A percentile compares a stretch with the other conserved stretches of the same genome.
phyloP scores from a whole-genome alignment of 2,797 vertebrate species.

The Myripristis jacobus region DNA sequence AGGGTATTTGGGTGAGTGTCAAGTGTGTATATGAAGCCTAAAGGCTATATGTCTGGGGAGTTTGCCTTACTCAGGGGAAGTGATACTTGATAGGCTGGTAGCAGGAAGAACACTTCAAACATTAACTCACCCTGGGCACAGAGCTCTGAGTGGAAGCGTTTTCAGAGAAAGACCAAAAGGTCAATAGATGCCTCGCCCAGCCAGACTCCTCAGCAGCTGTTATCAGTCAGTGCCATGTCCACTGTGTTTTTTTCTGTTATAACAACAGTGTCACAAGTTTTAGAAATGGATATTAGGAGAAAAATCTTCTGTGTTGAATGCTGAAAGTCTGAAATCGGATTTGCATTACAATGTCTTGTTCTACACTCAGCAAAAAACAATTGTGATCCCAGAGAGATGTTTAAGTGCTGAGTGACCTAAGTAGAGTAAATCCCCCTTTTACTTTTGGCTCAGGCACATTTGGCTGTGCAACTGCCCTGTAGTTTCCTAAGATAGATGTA shows the following conservation, averaged over 20 bases:
- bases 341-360: constrained; percentile 30
- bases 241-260: constrained; percentile 39
- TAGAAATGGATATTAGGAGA: constrained; percentile 35
- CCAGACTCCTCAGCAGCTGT: constrained; percentile 65
- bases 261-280: constrained; percentile 32
- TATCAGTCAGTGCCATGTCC: constrained; percentile 58
- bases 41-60: constrained; percentile 10
- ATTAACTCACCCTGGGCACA: constrained; percentile 20
- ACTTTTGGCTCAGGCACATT: constrained; percentile 7
- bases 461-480: not conserved
- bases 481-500: constrained; percentile 3
- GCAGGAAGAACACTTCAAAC: constrained; percentile 40
- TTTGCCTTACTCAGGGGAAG: constrained; percentile 15
- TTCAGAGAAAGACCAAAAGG: constrained; percentile 59
- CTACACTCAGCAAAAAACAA: constrained; percentile 26
- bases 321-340: constrained; percentile 28
- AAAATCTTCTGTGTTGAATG: constrained; percentile 29
- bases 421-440: constrained; percentile 17
- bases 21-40: constrained; percentile 12
- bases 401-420: constrained; percentile 23
- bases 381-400: constrained; percentile 14
- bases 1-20: not conserved
- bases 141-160: constrained; percentile 41
- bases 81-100: constrained; percentile 9
- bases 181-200: constrained; percentile 62